Percentiles rank a stretch among this genome's conserved stretches.
These are phyloP conservation scores for Cephus cinctus DNA, from an alignment of 1,140 invertebrate species.

Conservation along the genomic window DNA sequence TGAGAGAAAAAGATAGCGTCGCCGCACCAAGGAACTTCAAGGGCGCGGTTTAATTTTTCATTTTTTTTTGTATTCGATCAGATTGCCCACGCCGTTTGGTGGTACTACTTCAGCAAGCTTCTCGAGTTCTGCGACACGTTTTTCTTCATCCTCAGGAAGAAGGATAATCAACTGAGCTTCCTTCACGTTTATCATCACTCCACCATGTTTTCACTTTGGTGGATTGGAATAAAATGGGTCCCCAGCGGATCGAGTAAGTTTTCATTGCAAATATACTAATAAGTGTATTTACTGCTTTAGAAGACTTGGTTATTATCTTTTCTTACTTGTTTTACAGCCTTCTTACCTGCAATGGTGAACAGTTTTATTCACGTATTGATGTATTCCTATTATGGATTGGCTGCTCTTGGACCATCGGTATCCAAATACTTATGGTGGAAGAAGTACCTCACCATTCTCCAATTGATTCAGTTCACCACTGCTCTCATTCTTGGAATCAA, in stretches of 20 bases:
- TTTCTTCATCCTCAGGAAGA: constrained; percentile 88
- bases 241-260: constrained; percentile 88
- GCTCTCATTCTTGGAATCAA: constrained; percentile 81
- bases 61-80: constrained; percentile 48
- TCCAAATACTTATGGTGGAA: constrained; percentile 92
- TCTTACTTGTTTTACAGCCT: constrained; percentile 62
- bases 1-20: too few relatives aligned
- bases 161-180: constrained; percentile 84
- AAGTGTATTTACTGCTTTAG: neutral
- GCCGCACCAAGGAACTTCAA: too few relatives aligned
- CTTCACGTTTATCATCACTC: constrained; percentile 91
- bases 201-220: constrained; percentile 91
- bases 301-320: neutral
- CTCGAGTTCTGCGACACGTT: constrained; percentile 92
- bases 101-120: constrained; percentile 95
- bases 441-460: constrained; percentile 86
- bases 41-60: neutral
- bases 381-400: constrained; percentile 89
- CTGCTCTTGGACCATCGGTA: constrained; percentile 77
- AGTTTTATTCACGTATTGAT: constrained; percentile 89
- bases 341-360: constrained; percentile 86
- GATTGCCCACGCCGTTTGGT: constrained; percentile 93
- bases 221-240: constrained; percentile 96
- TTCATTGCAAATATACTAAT: neutral
- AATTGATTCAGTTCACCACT: constrained; percentile 84